Base-by-base conservation (phyloP, 2,797 vertebrate species). In the Lacerta bilineata region DNA sequence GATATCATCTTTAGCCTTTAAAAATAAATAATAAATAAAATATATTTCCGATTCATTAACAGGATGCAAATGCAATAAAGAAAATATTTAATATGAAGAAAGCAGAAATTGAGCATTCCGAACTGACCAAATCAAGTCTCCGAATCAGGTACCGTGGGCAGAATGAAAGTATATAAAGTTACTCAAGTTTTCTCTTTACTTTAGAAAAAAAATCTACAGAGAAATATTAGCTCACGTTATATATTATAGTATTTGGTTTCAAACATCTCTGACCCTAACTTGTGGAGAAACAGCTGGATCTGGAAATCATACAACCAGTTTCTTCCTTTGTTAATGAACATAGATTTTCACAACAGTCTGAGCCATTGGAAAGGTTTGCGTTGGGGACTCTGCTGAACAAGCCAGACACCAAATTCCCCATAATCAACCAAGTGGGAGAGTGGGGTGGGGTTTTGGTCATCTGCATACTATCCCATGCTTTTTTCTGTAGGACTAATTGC, bases 41-140 rank as follows among this genome's bases (percentile, higher is more conserved):
- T 55, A n/a, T 46, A 55, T 94, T 93, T 94, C 92, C 64, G 94
- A 94, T 86, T 66, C 39, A 89, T 74, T 89, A 92, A 83, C 95
- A 99, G 99, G 99, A 99, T 96, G 98, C 99, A 94, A 99, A 99
- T 97, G 99, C 98, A 10, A 99, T 99, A 93, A 99, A 99, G 96
- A 99, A 99, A 97, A 96, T 99, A 92, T 99, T 99, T 97, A 96
- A 98, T 85, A 98, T 99, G 95, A 99, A 98, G 96, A 99, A 98
- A 94, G 97, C 98, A 89, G 99, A 99, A 96, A 97, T 99, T 92
- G 99, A 99, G 90, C 98, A 98, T 84, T 97, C 98, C 55, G 99
- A 99, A 93, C 97, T 98, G 80, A 95, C 98, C 92, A 99, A 99
- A 93, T 98, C 98, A 95, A 99, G 98, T 95, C 98, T 99, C 89